Percentiles rank a stretch among this genome's conserved stretches.
These are phyloP conservation scores for Parthenolecanium corni DNA, from an alignment of 2,888 invertebrate genomes.

Conservation along the genomic window DNA sequence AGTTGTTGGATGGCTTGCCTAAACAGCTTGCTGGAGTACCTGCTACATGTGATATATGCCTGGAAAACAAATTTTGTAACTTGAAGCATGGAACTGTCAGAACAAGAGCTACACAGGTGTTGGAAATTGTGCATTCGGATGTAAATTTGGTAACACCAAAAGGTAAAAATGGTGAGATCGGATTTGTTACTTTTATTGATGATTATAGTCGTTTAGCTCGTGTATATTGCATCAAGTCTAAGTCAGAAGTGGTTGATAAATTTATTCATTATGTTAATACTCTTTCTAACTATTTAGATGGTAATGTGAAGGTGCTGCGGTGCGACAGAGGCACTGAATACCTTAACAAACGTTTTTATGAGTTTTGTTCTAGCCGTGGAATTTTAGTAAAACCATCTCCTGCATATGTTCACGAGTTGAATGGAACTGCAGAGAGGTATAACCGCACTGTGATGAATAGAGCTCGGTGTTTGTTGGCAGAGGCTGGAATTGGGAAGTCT, in stretches of 20 bases:
- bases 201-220: conserved; percentile 32
- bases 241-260: conserved; percentile 31
- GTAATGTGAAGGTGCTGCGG: conserved; percentile 26
- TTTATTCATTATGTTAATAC: conserved; percentile 29
- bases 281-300: conserved; percentile 25
- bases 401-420: conserved; percentile 29
- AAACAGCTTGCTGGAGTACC: not conserved
- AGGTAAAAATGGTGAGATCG: conserved; percentile 31
- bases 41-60: conserved; percentile 7
- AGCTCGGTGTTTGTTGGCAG: not conserved
- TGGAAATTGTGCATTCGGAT: conserved; percentile 18
- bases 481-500: not conserved
- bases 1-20: conserved; percentile 14
- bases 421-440: conserved; percentile 29
- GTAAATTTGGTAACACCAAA: not conserved
- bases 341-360: conserved; percentile 28
- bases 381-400: conserved; percentile 28
- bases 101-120: no score
- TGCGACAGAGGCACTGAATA: conserved; percentile 30
- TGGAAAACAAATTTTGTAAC: conserved; percentile 9
- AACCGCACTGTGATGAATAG: conserved; percentile 14
- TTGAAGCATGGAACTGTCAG: no score
- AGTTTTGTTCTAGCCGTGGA: conserved; percentile 24
- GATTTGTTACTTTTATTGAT: conserved; percentile 33
- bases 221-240: conserved; percentile 31